Percentiles rank a stretch among this genome's conserved stretches.
Conservation (phyloP, 1,140 invertebrate genomes). For the Proales similis region DNA sequence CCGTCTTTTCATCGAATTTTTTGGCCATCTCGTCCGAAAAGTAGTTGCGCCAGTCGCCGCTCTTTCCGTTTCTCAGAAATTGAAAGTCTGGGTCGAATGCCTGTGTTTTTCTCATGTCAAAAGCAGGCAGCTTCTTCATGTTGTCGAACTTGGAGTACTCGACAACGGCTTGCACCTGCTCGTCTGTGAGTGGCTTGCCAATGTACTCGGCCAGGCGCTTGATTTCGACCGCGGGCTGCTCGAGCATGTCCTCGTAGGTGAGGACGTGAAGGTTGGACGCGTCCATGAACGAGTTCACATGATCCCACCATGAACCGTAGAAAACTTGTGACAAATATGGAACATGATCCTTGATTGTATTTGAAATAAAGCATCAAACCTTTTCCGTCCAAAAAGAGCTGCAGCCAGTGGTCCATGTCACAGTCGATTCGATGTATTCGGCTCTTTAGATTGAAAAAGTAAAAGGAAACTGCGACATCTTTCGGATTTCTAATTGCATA, state of each 20-base stretch:
- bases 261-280: neutral
- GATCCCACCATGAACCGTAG: constrained; percentile 11
- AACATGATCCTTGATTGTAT: too few species aligned
- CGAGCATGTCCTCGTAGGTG: neutral
- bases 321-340: too few species aligned
- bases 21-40: neutral
- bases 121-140: neutral
- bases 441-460: too few species aligned
- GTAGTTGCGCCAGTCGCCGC: constrained; percentile 2
- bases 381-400: too few species aligned
- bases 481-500: too few species aligned
- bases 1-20: neutral
- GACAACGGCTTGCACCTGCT: neutral
- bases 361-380: too few species aligned
- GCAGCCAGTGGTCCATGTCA: too few species aligned
- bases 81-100: neutral
- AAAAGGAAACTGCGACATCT: too few species aligned
- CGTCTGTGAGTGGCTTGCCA: neutral
- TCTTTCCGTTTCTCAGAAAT: constrained; percentile 6
- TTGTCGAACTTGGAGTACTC: constrained; percentile 10
- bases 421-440: too few species aligned
- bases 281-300: neutral
- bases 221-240: neutral
- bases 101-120: neutral
- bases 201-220: neutral